Evolutionary conservation across 2,113 vertebrate genomes (phyloP).

Genomic region (Apodemus sylvaticus): DNA sequence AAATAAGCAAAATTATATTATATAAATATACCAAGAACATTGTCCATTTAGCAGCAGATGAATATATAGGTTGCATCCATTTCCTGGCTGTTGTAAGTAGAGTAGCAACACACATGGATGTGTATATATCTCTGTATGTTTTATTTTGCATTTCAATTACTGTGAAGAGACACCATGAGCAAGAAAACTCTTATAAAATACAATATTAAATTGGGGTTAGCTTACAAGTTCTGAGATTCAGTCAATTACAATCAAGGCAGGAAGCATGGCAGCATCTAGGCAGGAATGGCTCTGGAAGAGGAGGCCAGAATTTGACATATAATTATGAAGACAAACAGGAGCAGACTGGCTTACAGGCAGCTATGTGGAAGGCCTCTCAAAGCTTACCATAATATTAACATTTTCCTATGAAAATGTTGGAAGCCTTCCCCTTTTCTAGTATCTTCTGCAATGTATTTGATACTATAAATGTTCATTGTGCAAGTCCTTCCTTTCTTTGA

Average conservation of each 20-base stretch:
- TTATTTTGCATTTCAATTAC: too few relatives aligned
- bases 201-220: too few relatives aligned
- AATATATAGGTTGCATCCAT: neutral
- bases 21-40: neutral
- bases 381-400: neutral
- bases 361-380: too few relatives aligned
- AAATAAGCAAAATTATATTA: neutral
- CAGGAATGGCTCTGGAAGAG: too few relatives aligned
- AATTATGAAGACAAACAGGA: too few relatives aligned
- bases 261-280: too few relatives aligned
- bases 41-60: neutral
- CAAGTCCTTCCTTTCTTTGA: neutral
- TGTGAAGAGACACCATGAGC: too few relatives aligned
- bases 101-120: neutral
- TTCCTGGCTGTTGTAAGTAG: neutral
- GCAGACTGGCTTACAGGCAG: too few relatives aligned
- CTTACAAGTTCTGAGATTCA: too few relatives aligned
- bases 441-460: neutral
- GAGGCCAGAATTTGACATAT: too few relatives aligned
- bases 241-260: too few relatives aligned
- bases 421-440: neutral
- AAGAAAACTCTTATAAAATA: too few relatives aligned
- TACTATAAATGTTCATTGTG: neutral
- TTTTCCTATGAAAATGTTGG: neutral
- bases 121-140: neutral